These are phyloP conservation scores for Micrasema longulum DNA, from an alignment of 1,140 invertebrate species.

Conservation along the genomic window DNA sequence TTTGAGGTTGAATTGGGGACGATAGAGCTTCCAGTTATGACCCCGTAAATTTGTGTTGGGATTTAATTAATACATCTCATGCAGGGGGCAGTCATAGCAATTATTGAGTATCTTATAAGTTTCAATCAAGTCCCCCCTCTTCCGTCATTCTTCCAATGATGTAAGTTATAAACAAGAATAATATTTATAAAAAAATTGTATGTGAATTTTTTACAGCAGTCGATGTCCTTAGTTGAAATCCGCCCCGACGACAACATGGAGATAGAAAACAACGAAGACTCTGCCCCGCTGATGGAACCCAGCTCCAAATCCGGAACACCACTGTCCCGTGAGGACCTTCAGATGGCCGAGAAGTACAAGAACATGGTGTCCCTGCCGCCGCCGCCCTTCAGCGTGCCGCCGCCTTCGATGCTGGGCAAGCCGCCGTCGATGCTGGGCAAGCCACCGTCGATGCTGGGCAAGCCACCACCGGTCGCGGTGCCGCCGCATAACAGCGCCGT, in stretches of 20 bases:
- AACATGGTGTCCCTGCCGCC: conserved; percentile 64
- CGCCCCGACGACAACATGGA: conserved; percentile 63
- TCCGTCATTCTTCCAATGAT: too few species aligned
- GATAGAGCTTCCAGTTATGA: too few species aligned
- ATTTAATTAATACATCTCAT: too few species aligned
- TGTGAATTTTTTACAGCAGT: conserved; percentile 47
- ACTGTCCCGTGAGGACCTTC: conserved; percentile 58
- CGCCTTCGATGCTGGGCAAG: conserved; percentile 41
- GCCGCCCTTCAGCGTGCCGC: conserved; percentile 61
- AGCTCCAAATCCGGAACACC: conserved; percentile 42
- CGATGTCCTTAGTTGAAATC: conserved; percentile 39
- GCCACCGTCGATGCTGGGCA: conserved; percentile 48
- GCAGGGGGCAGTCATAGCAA: too few species aligned
- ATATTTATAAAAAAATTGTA: too few species aligned
- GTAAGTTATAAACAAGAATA: too few species aligned
- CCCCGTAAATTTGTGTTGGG: too few species aligned
- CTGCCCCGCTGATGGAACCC: conserved; percentile 40
- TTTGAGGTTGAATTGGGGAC: too few species aligned
- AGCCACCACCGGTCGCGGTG: conserved; percentile 54
- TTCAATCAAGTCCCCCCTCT: too few species aligned
- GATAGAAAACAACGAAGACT: conserved; percentile 59
- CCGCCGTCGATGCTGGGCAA: too few species aligned
- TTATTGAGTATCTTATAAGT: too few species aligned
- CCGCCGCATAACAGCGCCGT: conserved; percentile 25
- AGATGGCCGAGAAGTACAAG: conserved; percentile 58